phyloP scores from a whole-genome alignment of 2,888 invertebrate genomes.

The Dasysyrphus albostriatus region DNA sequence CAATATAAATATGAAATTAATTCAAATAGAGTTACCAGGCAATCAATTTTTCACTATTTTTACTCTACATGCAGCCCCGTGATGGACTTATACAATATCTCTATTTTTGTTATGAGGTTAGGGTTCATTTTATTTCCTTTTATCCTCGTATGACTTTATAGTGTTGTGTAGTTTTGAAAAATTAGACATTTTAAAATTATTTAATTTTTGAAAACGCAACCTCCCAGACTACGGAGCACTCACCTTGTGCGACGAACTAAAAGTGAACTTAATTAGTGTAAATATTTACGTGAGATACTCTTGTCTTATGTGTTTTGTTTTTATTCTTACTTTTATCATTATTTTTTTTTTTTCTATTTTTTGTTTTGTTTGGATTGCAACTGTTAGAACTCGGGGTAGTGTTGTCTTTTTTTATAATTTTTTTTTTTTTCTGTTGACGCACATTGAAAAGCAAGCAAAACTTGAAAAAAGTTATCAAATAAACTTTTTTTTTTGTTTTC shows the following conservation, averaged over 20 bases:
- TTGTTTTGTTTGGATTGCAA: conserved; percentile 7
- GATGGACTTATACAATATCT: too few species aligned
- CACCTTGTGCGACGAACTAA: conserved; percentile 62
- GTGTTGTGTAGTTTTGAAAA: too few species aligned
- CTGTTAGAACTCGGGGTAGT: conserved; percentile 4
- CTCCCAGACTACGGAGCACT: conserved; percentile 21
- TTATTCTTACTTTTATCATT: conserved; percentile 27
- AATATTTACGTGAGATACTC: conserved; percentile 68
- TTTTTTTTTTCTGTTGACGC: conserved; percentile 45
- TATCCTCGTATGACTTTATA: too few species aligned
- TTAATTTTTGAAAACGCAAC: neutral
- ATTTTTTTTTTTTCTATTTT: conserved; percentile 32
- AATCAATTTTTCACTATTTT: too few species aligned
- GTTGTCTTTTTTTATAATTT: conserved; percentile 6
- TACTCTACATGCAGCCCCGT: too few species aligned
- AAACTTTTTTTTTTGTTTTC: conserved; percentile 26
- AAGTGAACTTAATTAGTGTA: conserved; percentile 72
- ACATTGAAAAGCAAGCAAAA: conserved; percentile 36
- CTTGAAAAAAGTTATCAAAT: conserved; percentile 24
- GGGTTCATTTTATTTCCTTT: too few species aligned
- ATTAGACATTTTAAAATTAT: too few species aligned
- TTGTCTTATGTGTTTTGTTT: conserved; percentile 35
- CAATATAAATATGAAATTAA: too few species aligned
- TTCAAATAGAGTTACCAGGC: too few species aligned
- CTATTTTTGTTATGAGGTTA: too few species aligned